Evolutionary conservation across 2,797 vertebrate genomes (phyloP), one percentile per base, ranked within the genome.

Genomic region (Tinamus major): DNA sequence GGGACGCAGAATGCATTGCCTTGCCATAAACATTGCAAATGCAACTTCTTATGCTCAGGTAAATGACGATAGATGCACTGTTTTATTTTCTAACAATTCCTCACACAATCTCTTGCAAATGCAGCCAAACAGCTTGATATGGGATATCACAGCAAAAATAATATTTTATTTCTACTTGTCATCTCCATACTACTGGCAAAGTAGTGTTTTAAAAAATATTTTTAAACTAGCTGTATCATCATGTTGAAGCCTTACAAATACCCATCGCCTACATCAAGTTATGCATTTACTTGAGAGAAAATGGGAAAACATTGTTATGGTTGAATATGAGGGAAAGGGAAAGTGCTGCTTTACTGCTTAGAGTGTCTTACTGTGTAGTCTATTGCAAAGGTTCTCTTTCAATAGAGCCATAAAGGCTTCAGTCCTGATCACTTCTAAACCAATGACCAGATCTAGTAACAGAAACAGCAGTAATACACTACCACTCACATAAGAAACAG

Each of bases 111-210:
- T 76, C 89, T 94, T 89, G 93, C 67, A 79, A 91, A 94, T 85
- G 51, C 79, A 96, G 65, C 18, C 84, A 93, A 92, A 96, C 41
- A 96, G 95, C 74, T 94, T 87, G 91, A 94, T 93, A 93, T 82
- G 70, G 55, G 75, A 49, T 96, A 91, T 70, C 56, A 88, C 79
- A 78, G 64, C 37, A 92, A 83, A 96, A 96, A 90, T 94, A 96
- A 93, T 93, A 90, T 29, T 93, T 88, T 61, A 92, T 85, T 79
- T 93, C 59, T 15, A 2, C 58, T 89, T 93, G 78, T 91, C 91
- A 94, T 63, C 55, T 91, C 69, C 56, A 71, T 92, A 58, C 71
- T 84, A 26, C 79, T 94, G 86, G 89, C 53, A 96, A 96, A 97
- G 85, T 82, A 84, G 33, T 88, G 92, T 85, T 80, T 89, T 89